Evolutionary conservation across 2,797 vertebrate species (phyloP), one percentile per base, ranked within the genome.

Genomic region (Nasua narica): DNA sequence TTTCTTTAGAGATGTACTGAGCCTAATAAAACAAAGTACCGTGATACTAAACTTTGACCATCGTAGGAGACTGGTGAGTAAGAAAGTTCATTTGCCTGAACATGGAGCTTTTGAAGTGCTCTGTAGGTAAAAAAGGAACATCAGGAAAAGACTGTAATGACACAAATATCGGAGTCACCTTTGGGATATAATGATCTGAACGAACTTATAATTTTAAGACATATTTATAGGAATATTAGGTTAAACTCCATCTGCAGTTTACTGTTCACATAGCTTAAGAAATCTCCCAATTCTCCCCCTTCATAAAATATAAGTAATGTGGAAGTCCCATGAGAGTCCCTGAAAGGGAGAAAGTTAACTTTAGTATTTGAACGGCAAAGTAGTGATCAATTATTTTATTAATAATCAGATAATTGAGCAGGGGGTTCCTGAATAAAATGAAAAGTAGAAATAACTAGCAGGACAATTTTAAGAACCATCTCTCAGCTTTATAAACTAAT

Each of bases 401-500:
- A 99, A 99, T 99, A 99, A 99, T 99, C 99, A 99, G 98, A 97
- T 98, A 98, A 99, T 99, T 99, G 98, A 98, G 98, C 98, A 72
- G 87, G 94, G 96, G 91, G 29, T 65, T 98, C 56, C 52, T 99
- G 99, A 99, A 98, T 99, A 98, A 98, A 98, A 98, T 97, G 97
- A 99, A 99, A 99, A 99, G 99, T 99, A 98, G 98, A 98, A 98
- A 99, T 99, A 99, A 99, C 99, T 99, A 98, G 98, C 95, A 98
- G 98, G 98, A 99, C 99, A 99, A 99, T 99, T 99, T 99, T 99
- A 99, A 98, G 99, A 99, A 99, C 98, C 99, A 99, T 99, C 98
- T 99, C 99, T 99, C 98, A 99, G 99, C 99, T 99, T 99, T 99
- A 99, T 99, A 99, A 99, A 99, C 99, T 99, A 99, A 99, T 99